Percentiles rank a stretch among this genome's conserved stretches.
Evolutionary conservation across 30 jellyfish, hydroid and myxozoan species (phyloP).

Genomic region (Turritopsis rubra): DNA sequence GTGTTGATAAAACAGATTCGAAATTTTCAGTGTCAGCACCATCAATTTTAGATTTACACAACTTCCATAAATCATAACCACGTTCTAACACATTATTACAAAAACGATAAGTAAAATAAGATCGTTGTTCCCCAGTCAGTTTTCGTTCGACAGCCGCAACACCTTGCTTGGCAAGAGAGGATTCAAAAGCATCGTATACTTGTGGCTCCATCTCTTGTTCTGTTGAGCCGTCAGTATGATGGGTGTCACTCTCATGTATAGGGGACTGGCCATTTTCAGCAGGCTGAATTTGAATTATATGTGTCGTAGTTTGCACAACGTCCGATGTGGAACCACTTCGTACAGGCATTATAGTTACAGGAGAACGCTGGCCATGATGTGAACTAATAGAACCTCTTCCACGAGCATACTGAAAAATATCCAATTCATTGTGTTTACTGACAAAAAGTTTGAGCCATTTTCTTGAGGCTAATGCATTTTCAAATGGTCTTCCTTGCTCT

Average conservation of each 20-base stretch:
- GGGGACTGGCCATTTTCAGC: background rate
- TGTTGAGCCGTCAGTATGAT: background rate
- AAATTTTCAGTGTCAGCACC: constrained; percentile 15
- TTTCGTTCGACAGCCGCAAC: constrained; percentile 28
- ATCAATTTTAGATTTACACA: constrained; percentile 16
- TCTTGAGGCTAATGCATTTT: constrained; percentile 13
- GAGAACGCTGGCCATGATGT: background rate
- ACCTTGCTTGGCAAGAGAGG: constrained; percentile 27
- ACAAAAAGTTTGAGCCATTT: constrained; percentile 32
- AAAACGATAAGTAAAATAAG: constrained; percentile 22
- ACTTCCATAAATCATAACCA: constrained; percentile 25
- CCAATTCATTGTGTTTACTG: constrained; percentile 16
- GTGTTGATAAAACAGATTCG: constrained; percentile 8
- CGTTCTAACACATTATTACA: background rate
- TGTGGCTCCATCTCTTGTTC: constrained; percentile 16
- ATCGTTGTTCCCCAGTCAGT: constrained; percentile 19
- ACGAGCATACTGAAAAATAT: background rate
- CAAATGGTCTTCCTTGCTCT: constrained; percentile 25
- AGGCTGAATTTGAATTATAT: background rate
- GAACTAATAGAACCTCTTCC: background rate
- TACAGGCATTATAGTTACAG: constrained; percentile 8
- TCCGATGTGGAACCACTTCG: background rate
- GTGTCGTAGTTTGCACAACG: background rate
- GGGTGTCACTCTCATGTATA: background rate
- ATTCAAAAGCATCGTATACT: constrained; percentile 23